phyloP scores from a whole-genome alignment of 2,888 invertebrate genomes.

The Cheilosia scutellata region DNA sequence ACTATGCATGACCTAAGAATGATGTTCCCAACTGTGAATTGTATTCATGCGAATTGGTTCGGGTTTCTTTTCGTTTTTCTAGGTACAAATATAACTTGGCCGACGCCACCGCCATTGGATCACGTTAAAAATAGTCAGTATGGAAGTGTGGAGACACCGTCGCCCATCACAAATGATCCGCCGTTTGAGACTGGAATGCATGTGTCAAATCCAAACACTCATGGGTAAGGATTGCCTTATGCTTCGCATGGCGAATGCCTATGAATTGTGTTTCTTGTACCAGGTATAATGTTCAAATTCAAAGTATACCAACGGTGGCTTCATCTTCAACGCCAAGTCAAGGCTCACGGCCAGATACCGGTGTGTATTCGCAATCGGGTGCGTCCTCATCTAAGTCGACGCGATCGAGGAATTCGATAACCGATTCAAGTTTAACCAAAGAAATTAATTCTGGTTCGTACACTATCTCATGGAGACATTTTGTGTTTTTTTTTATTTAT shows the following conservation, averaged over 20 bases:
- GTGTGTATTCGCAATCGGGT: conserved; percentile 79
- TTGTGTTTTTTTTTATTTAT: not conserved
- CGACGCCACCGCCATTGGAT: conserved; percentile 82
- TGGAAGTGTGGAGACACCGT: conserved; percentile 83
- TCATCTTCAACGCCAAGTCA: conserved; percentile 80
- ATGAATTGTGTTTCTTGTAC: conserved; percentile 9
- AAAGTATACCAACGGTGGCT: conserved; percentile 81
- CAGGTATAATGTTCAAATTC: conserved; percentile 84
- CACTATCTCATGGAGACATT: too few relatives aligned
- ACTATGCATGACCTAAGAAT: conserved; percentile 62
- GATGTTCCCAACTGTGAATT: not conserved
- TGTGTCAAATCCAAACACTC: conserved; percentile 83
- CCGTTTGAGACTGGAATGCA: conserved; percentile 80
- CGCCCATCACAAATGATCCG: conserved; percentile 83
- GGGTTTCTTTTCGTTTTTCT: conserved; percentile 52
- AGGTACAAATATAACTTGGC: conserved; percentile 83
- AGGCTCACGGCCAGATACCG: conserved; percentile 81
- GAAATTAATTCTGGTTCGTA: conserved; percentile 85
- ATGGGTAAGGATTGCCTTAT: conserved; percentile 80
- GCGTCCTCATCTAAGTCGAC: conserved; percentile 83
- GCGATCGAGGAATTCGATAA: conserved; percentile 80
- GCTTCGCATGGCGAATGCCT: conserved; percentile 13
- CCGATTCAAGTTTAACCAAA: conserved; percentile 83
- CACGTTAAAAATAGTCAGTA: conserved; percentile 83
- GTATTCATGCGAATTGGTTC: conserved; percentile 7